Percentiles rank a stretch among this genome's conserved stretches.
phyloP scores from a whole-genome alignment of 2,888 invertebrate species.

The Macrophya alboannulata region DNA sequence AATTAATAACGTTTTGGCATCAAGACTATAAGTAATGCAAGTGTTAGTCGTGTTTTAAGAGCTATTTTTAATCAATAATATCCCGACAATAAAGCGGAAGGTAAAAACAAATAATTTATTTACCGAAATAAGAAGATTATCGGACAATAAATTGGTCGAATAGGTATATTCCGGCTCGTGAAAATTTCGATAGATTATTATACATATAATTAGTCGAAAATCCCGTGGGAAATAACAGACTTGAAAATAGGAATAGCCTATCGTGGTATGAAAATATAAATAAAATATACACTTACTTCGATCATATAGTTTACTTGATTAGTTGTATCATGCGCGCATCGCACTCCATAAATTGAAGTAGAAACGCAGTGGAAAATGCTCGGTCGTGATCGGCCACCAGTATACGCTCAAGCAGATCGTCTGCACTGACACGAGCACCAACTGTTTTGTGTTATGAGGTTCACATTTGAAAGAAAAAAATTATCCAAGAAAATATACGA shows the following conservation, averaged over 20 bases:
- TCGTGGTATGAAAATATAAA: neutral
- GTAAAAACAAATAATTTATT: neutral
- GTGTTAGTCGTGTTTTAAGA: slow-evolving; percentile 12
- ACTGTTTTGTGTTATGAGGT: neutral
- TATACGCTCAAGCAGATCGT: neutral
- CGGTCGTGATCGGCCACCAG: neutral
- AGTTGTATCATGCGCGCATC: neutral
- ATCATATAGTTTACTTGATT: neutral
- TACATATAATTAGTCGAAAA: neutral
- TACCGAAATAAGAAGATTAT: neutral
- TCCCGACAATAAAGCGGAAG: neutral
- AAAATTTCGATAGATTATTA: slow-evolving; percentile 2
- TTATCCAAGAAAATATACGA: no score
- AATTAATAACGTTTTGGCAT: neutral
- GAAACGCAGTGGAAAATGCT: slow-evolving; percentile 28
- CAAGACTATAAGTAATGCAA: neutral
- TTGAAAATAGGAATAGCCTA: neutral
- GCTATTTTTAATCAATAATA: neutral
- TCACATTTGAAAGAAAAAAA: neutral
- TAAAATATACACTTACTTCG: neutral
- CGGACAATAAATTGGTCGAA: neutral
- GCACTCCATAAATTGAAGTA: neutral
- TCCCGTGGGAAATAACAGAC: slow-evolving; percentile 14
- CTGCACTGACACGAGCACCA: neutral
- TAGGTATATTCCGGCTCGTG: neutral